phyloP scores from a whole-genome alignment of 92 coral and sea anemone species.

The Blastomussa wellsi region DNA sequence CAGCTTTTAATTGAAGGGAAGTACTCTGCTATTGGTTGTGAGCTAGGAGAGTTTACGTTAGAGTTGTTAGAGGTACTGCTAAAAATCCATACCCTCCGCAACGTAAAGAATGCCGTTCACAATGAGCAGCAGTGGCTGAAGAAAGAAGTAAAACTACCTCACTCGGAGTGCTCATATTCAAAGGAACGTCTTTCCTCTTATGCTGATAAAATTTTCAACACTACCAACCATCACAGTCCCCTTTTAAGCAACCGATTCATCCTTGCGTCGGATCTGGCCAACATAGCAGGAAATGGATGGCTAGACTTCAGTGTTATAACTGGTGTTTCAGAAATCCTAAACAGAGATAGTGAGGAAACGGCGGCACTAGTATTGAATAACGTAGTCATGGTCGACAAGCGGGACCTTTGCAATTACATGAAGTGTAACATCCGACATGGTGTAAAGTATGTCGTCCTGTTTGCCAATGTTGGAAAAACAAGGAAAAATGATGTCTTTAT shows the following conservation, averaged over 20 bases:
- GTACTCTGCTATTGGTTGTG: slow-evolving; percentile 40
- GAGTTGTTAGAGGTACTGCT: slow-evolving; percentile 14
- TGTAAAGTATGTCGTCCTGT: not conserved
- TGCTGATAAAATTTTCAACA: slow-evolving; percentile 21
- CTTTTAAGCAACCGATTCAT: slow-evolving; percentile 34
- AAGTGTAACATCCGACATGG: not conserved
- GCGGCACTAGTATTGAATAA: slow-evolving; percentile 45
- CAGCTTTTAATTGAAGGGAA: slow-evolving; percentile 31
- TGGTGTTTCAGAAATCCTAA: slow-evolving; percentile 40
- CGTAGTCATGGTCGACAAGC: slow-evolving; percentile 40
- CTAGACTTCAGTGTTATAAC: slow-evolving; percentile 39
- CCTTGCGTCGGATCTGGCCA: slow-evolving; percentile 54
- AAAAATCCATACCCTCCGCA: slow-evolving; percentile 37
- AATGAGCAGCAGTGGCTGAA: slow-evolving; percentile 38
- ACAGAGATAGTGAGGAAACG: slow-evolving; percentile 24
- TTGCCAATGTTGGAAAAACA: slow-evolving; percentile 25
- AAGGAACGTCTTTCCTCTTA: slow-evolving; percentile 25
- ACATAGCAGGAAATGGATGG: slow-evolving; percentile 49
- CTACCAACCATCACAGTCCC: not conserved
- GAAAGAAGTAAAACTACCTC: slow-evolving; percentile 27
- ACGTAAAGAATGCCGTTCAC: slow-evolving; percentile 28
- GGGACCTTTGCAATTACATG: slow-evolving; percentile 23
- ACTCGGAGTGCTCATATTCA: slow-evolving; percentile 34
- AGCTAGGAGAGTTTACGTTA: slow-evolving; percentile 34
- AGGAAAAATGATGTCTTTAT: slow-evolving; percentile 18